Percentiles rank a stretch among this genome's conserved stretches.
phyloP scores from a whole-genome alignment of 2,113 vertebrate species.

The Pygoscelis antarcticus region DNA sequence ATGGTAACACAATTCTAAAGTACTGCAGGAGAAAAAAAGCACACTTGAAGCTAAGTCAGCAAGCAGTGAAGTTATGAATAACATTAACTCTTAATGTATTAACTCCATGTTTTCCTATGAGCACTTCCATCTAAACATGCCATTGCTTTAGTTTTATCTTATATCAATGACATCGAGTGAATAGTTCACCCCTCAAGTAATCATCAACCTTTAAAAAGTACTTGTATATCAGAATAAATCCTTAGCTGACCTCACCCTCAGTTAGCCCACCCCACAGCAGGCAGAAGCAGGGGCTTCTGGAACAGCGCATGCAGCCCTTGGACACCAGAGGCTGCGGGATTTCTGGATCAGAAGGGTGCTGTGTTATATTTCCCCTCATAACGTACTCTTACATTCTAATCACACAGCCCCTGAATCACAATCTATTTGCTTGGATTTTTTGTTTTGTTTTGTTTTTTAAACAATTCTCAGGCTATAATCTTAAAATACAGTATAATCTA shows the following conservation, averaged over 20 bases:
- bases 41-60: not conserved
- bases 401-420: not conserved
- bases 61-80: not conserved
- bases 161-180: not conserved
- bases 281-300: not conserved
- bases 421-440: not conserved
- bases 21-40: not conserved
- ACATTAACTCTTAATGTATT: not conserved
- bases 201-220: not conserved
- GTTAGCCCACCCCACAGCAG: not conserved
- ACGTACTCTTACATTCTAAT: not conserved
- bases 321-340: not conserved
- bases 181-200: not conserved
- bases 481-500: not conserved
- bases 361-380: not conserved
- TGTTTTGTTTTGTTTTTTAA: not conserved
- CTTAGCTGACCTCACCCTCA: not conserved
- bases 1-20: not conserved
- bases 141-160: not conserved
- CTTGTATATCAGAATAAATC: not conserved
- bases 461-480: not conserved
- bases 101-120: not conserved
- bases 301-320: fast-evolving
- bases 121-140: not conserved
- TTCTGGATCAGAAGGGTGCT: not conserved